Base-by-base conservation (phyloP, 2,888 invertebrate genomes). In the Nomada lathburiana region DNA sequence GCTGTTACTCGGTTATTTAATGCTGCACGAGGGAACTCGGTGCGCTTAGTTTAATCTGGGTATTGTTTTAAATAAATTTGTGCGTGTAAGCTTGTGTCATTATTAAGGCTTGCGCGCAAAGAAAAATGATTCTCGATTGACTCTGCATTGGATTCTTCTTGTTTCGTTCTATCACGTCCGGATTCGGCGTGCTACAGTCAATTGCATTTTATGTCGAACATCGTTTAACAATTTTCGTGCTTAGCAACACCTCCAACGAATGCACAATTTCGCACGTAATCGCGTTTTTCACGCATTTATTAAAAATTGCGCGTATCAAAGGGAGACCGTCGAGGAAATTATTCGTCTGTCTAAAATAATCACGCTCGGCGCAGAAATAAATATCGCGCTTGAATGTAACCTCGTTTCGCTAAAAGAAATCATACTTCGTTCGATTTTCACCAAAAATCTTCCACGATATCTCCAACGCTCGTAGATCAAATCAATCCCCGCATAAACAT, bases 171-270 rank as follows among this genome's bases (percentile, higher is more conserved):
- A 23, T 18, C 16, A 42, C 23, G 20, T 23, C 10, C 11, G 16
- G 9, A 1, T 10, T 20, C 1, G 1, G 3, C 16, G 20, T 23
- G 20, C 23, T n/a, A 18, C 29, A 18, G 4, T 55, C 20, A 42
- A 68, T 68, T 42, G 68, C 13, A 16, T 68, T 55, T 68, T 55
- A 42, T 23, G 55, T 42, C 36, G 29, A 65, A 50, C 11, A 65
- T 29, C 23, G 20, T 23, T 55, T n/a, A 9, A 65, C 50, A 52
- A 52, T 65, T 52, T 13, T 23, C 50, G n/a, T 16, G 18, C 53
- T 55, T 53, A 55, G 42, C 55, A 55, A 55, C 23, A 11, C 18
- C 50, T 2, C 36, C 20, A 1, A 53, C 10, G 36, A 55, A 23
- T 23, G 55, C 5, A 42, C 55, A 42, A 18, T 55, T 68, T 68